These are phyloP conservation scores for Nymphicus hollandicus DNA, from an alignment of 2,113 vertebrate species.

Conservation along the genomic window DNA sequence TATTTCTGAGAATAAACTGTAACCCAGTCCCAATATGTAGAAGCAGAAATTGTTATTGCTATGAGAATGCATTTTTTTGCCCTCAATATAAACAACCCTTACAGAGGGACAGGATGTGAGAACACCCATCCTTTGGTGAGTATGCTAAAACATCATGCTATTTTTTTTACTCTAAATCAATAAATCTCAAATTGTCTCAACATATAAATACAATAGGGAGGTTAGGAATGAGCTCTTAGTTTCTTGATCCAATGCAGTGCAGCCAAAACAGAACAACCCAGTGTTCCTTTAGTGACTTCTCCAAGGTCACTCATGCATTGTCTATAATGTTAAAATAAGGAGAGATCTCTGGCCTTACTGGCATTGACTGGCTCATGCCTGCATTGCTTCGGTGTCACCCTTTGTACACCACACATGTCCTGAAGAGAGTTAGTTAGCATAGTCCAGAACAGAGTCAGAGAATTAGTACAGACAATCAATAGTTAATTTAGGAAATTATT, in stretches of 20 bases:
- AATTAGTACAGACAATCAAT: neutral
- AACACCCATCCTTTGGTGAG: neutral
- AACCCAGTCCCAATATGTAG: neutral
- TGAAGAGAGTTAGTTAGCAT: neutral
- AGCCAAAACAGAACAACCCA: neutral
- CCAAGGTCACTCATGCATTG: neutral
- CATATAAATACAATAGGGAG: neutral
- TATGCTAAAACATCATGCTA: neutral
- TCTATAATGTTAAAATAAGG: neutral
- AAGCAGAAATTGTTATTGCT: neutral
- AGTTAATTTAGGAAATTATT: neutral
- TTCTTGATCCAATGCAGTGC: neutral
- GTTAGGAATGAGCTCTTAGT: neutral
- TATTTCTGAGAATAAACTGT: constrained; percentile 25
- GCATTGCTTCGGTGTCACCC: neutral
- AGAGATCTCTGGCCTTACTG: neutral
- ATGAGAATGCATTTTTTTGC: neutral
- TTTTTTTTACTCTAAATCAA: neutral
- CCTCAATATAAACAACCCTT: neutral
- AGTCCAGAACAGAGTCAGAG: neutral
- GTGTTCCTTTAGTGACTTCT: neutral
- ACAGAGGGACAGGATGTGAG: neutral
- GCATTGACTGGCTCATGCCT: neutral
- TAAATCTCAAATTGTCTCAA: constrained; percentile 9
- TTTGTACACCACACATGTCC: neutral